phyloP scores from a whole-genome alignment of 2,888 invertebrate genomes.

The Tubulanus polymorphus region DNA sequence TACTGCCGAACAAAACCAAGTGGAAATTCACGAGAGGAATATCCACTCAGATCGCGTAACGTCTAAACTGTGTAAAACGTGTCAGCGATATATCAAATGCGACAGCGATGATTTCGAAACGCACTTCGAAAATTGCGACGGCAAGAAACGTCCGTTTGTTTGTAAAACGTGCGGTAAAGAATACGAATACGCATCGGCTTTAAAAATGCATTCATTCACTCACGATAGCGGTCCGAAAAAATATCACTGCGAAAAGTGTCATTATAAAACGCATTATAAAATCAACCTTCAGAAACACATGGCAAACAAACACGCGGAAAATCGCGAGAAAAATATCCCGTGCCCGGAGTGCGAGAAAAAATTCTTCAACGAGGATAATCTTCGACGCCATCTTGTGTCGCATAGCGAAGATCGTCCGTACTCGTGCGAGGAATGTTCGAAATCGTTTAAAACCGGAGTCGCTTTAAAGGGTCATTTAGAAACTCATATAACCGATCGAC shows the following conservation, averaged over 20 bases:
- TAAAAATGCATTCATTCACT: slow-evolving; percentile 38
- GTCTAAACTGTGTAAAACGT: slow-evolving; percentile 44
- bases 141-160: slow-evolving; percentile 36
- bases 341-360: slow-evolving; percentile 39
- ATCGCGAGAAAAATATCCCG: slow-evolving; percentile 24
- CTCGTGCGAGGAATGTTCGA: slow-evolving; percentile 39
- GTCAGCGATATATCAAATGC: slow-evolving; percentile 41
- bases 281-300: slow-evolving; percentile 43
- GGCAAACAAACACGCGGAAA: slow-evolving; percentile 32
- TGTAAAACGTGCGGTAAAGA: slow-evolving; percentile 45
- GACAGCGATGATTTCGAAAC: slow-evolving; percentile 35
- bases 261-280: slow-evolving; percentile 42
- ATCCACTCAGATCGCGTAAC: slow-evolving; percentile 43
- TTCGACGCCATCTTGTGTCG: slow-evolving; percentile 38
- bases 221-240: slow-evolving; percentile 42
- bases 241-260: slow-evolving; percentile 37
- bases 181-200: slow-evolving; percentile 46
- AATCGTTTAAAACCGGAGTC: slow-evolving; percentile 40
- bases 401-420: slow-evolving; percentile 36
- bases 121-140: slow-evolving; percentile 41
- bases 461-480: slow-evolving; percentile 37
- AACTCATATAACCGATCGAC: slow-evolving; percentile 35
- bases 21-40: slow-evolving; percentile 35
- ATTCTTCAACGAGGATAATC: slow-evolving; percentile 41
- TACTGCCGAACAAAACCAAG: slow-evolving; percentile 28